Percentiles rank a stretch among this genome's conserved stretches.
These are phyloP conservation scores for Tolmerus cingulatus DNA, from an alignment of 2,888 invertebrate species.

Conservation along the genomic window DNA sequence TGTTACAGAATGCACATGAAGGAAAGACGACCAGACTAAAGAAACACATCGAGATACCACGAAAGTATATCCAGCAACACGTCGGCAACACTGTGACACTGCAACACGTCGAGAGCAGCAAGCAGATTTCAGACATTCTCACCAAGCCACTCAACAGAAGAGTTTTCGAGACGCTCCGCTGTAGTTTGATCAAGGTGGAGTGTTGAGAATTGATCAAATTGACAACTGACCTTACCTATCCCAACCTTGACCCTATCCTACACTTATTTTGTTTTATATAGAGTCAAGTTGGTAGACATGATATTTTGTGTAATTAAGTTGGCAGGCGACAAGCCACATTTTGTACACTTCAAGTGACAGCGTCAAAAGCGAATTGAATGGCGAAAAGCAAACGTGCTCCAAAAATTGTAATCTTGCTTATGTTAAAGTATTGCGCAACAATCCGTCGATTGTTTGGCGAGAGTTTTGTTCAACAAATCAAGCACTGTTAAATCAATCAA, in stretches of 20 bases:
- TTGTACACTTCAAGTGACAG: neutral
- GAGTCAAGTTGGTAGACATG: neutral
- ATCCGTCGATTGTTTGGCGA: neutral
- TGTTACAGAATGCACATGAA: too few relatives aligned
- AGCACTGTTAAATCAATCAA: neutral
- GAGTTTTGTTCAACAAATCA: neutral
- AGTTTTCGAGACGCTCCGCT: neutral
- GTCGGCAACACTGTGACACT: neutral
- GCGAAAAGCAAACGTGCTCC: neutral
- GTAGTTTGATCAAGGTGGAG: neutral
- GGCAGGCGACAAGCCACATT: too few relatives aligned
- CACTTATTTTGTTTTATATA: neutral
- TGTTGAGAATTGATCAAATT: conserved; percentile 4
- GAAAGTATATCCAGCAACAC: neutral
- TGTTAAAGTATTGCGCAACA: neutral
- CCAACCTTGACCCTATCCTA: neutral
- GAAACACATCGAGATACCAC: neutral
- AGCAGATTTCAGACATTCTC: neutral
- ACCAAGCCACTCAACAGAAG: neutral
- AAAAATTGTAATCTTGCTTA: neutral
- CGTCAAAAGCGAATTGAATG: neutral
- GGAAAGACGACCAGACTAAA: too few relatives aligned
- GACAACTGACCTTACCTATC: neutral
- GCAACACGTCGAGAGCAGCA: neutral
- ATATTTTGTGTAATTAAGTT: neutral